These are phyloP conservation scores for Pampusana beccarii DNA, from an alignment of 2,113 vertebrate species.

Conservation along the genomic window DNA sequence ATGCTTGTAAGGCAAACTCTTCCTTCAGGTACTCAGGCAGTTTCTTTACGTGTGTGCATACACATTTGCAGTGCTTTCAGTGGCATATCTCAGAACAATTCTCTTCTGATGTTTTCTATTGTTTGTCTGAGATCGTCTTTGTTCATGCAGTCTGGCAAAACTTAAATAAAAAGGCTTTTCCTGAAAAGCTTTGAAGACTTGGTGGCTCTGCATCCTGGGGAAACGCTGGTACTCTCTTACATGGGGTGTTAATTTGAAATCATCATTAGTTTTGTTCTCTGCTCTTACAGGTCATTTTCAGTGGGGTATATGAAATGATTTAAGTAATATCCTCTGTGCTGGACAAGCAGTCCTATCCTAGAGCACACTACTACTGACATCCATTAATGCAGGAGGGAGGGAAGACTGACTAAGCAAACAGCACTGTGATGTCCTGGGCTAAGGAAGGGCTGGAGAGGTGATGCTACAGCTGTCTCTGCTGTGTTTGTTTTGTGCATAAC, in stretches of 20 bases:
- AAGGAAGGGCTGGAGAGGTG: background rate
- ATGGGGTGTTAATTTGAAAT: background rate
- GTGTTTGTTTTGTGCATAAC: background rate
- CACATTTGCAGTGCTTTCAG: background rate
- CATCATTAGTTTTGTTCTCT: background rate
- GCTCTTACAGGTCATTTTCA: background rate
- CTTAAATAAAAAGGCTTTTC: background rate
- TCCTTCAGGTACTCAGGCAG: background rate
- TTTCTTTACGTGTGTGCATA: background rate
- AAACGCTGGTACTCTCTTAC: background rate
- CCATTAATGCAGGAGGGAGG: background rate
- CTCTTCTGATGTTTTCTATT: background rate
- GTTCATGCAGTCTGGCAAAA: background rate
- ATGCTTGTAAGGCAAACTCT: conserved; percentile 8
- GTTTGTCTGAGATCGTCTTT: background rate
- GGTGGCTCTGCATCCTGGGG: background rate
- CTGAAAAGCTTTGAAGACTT: background rate
- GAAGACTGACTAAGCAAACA: background rate
- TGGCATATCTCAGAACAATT: background rate
- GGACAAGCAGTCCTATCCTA: background rate
- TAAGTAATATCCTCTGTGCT: background rate
- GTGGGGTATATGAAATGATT: background rate
- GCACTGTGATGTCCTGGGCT: background rate
- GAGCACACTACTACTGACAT: background rate
- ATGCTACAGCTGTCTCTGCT: background rate